These are phyloP conservation scores for Argya squamiceps DNA, from an alignment of 2,797 vertebrate genomes.

Conservation along the genomic window DNA sequence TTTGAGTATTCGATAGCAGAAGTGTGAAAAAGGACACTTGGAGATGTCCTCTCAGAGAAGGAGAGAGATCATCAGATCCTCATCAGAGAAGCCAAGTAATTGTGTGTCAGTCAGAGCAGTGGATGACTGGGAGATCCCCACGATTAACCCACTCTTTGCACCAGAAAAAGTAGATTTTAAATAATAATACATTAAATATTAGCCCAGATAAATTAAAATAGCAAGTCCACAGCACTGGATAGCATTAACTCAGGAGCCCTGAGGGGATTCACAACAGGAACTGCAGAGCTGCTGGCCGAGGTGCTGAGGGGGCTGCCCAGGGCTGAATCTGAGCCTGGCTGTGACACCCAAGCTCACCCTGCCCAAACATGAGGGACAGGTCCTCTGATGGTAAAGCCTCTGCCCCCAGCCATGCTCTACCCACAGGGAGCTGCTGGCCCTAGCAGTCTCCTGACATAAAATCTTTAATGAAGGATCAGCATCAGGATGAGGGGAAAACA, in stretches of 20 bases:
- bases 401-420: neutral
- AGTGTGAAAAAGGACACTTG: neutral
- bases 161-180: neutral
- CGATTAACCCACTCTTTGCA: neutral
- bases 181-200: neutral
- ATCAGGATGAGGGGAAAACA: neutral
- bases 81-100: neutral
- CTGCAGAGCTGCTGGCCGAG: neutral
- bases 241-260: neutral
- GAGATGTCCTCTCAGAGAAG: neutral
- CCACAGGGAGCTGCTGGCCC: neutral
- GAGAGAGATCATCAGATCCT: too few species aligned
- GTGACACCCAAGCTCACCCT: neutral
- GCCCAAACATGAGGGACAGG: neutral
- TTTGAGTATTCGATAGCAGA: neutral
- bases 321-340: neutral
- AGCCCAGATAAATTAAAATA: neutral
- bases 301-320: neutral
- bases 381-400: neutral
- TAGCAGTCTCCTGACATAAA: neutral
- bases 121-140: neutral
- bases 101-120: neutral
- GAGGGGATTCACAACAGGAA: neutral
- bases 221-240: neutral
- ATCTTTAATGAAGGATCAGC: neutral